Percentiles rank a stretch among this genome's conserved stretches.
phyloP scores from a whole-genome alignment of 2,797 vertebrate species.

The Protosalanx chinensis region DNA sequence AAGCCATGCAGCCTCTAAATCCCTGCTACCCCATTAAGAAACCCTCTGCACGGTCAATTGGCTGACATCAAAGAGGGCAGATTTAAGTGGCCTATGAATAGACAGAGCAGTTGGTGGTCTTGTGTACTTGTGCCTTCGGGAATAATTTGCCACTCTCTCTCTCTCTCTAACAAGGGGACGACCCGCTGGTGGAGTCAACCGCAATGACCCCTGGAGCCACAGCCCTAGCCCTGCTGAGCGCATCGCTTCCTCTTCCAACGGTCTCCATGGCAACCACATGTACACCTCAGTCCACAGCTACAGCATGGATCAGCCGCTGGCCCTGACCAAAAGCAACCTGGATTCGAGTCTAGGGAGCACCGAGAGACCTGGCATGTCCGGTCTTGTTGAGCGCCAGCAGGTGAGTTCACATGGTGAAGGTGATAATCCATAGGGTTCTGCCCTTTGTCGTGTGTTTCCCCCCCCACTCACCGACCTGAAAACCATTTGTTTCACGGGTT shows the following conservation, averaged over 20 bases:
- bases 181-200: constrained; percentile 84
- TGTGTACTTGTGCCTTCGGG: constrained; percentile 7
- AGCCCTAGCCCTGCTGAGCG: constrained; percentile 85
- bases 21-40: constrained; percentile 19
- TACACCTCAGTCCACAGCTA: constrained; percentile 82
- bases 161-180: constrained; percentile 72
- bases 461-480: background rate
- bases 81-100: constrained; percentile 26
- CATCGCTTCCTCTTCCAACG: constrained; percentile 77
- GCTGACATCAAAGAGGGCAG: constrained; percentile 22
- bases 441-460: background rate
- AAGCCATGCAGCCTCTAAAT: constrained; percentile 1
- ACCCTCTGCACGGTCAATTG: background rate
- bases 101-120: constrained; percentile 14
- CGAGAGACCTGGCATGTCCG: constrained; percentile 45
- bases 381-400: background rate
- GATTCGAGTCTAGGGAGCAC: constrained; percentile 63
- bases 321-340: constrained; percentile 87
- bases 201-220: constrained; percentile 83
- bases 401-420: background rate
- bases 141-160: constrained; percentile 24
- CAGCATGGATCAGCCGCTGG: constrained; percentile 87
- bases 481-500: constrained; percentile 1
- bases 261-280: constrained; percentile 81
- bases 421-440: background rate